Base-by-base conservation (phyloP, 2,888 invertebrate genomes). In the Argynnis bischoffii region DNA sequence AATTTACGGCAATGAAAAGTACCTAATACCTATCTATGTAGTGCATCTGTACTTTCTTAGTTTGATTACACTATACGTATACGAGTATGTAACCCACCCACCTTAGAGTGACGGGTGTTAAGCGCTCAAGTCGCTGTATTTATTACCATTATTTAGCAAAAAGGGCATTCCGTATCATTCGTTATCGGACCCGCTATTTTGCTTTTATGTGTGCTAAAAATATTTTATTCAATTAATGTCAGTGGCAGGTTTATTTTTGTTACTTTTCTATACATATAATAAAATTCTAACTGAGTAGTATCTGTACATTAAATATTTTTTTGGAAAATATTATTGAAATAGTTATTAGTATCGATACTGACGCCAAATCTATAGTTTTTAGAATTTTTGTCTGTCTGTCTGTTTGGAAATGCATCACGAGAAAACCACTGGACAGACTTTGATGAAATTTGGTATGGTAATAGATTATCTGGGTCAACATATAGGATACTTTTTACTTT, bases 81-180 rank as follows among this genome's bases (percentile, higher is more conserved):
- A 18, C 21, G 80, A 78, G 78, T 78, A 78, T 71, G 55, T 60
- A 72, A 72, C 59, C 73, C 69, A 67, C 61, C 75, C 73, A 67
- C 73, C 74, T 75, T 75, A 76, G 41, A 70, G 79, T 79, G 83
- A 80, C 81, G 85, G 85, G 83, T 80, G 89, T 81, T 90, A 89
- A 88, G 81, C 86, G 83, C 77, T 74, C 77, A 81, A 86, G 86
- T 89, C 88, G 78, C 90, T 90, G 92, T 92, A 91, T 92, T 89
- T 90, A 92, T 92, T 92, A 92, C 90, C 91, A 92, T 92, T 90
- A 87, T 90, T 92, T 92, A 92, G 89, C 77, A 82, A 84, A 88
- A 88, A 82, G 85, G 87, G 88, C 87, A 85, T 86, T 26, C 84
- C 85, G 82, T 85, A 87, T 88, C 89, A 87, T 91, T 90, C 87